Evolutionary conservation across 2,888 invertebrate species (phyloP), one percentile per base, ranked within the genome.

Genomic region (Scaptomyza tumidula): DNA sequence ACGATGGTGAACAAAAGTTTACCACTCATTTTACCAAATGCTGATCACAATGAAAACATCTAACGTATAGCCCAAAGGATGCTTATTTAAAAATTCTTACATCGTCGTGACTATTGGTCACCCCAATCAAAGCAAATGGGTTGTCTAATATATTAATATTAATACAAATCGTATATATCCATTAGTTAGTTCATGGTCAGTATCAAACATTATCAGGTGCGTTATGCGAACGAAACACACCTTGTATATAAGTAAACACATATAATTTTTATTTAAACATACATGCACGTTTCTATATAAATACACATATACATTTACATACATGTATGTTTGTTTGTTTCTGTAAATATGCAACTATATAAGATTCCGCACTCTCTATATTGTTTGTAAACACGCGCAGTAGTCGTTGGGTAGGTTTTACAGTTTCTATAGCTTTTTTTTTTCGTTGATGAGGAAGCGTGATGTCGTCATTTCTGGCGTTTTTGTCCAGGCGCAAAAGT

Each of bases 301-400:
- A 35, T 37, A 14, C 39, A 35, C 53, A 29, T 14, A 9, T 43
- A 11, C 33, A 56, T 53, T 29, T 63, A 44, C 24, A 37, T 44
- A 3, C 33, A 37, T 6, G n/a, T n/a, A n/a, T 10, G 44, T 48
- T 45, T 35, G 13, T 39, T 53, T 41, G 37, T 43, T 45, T 61
- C 48, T 48, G 35, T 45, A 35, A 19, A 16, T 14, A 14, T 19
- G 13, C 13, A 49, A 0, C 11, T 33, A 31, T 55, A 78, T 65
- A 62, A 46, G 62, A 78, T 57, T 70, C 52, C 48, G 64, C 67
- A 60, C 78, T 77, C 78, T 77, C 70, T 67, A 78, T 79, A 86
- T 82, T 87, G 86, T 83, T 87, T 79, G 86, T 87, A 87, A 87
- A 81, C 82, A 85, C 82, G 85, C 75, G 85, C 75, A 85, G 75